Evolutionary conservation across 53 echinoderm and acorn worm genomes (phyloP).

Genomic region (Stichopus horrens): DNA sequence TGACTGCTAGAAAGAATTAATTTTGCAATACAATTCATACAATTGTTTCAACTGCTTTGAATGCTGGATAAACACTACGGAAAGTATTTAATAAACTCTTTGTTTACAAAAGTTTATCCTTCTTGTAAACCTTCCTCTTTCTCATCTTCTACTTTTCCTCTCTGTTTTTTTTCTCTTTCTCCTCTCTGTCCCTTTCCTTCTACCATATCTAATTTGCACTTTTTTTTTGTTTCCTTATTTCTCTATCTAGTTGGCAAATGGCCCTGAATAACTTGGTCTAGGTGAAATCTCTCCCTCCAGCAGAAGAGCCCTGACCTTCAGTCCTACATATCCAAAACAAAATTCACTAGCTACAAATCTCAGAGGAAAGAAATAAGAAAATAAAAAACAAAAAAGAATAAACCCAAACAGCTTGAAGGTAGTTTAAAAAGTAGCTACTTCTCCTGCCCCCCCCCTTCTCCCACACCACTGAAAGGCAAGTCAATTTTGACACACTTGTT

Average conservation of each 20-base stretch:
- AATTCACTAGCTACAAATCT: not conserved
- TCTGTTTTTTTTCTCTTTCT: too few relatives aligned
- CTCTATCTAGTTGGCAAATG: not conserved
- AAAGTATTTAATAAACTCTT: too few relatives aligned
- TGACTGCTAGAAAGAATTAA: too few relatives aligned
- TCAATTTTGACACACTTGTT: conserved; percentile 24
- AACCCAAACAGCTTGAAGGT: not conserved
- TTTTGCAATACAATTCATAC: too few relatives aligned
- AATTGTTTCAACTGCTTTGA: too few relatives aligned
- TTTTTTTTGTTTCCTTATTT: too few relatives aligned
- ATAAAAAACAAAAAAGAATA: not conserved
- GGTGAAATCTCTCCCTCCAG: not conserved
- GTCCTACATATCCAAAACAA: not conserved
- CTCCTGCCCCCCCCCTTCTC: not conserved
- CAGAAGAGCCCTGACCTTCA: not conserved
- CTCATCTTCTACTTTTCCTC: too few relatives aligned
- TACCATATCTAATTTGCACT: too few relatives aligned
- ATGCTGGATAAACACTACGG: too few relatives aligned
- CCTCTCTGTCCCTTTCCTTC: too few relatives aligned
- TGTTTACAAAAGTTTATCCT: too few relatives aligned
- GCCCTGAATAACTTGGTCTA: not conserved
- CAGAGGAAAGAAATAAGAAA: not conserved
- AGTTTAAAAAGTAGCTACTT: not conserved
- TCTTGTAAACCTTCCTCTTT: too few relatives aligned
- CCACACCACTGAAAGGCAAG: not conserved